phyloP scores from a whole-genome alignment of 1,140 invertebrate species.

The Drosophila carrolli region DNA sequence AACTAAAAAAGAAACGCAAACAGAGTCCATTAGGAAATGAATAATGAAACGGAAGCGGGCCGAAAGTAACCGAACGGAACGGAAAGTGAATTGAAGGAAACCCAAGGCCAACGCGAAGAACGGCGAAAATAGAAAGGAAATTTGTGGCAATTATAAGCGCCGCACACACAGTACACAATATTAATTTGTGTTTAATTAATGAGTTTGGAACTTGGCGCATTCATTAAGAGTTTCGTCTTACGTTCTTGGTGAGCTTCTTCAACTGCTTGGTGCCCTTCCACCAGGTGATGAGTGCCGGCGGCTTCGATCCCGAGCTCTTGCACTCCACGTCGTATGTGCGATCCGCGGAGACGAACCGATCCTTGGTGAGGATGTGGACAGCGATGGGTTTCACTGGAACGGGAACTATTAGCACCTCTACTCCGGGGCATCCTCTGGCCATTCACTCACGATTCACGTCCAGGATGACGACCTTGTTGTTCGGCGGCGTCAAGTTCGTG shows the following conservation, averaged over 20 bases:
- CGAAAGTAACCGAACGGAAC: conserved; percentile 30
- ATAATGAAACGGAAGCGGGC: conserved; percentile 66
- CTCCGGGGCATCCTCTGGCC: not conserved
- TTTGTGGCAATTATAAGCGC: conserved; percentile 71
- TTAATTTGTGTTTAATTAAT: conserved; percentile 70
- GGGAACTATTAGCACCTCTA: not conserved
- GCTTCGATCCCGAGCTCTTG: conserved; percentile 91
- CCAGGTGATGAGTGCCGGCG: conserved; percentile 93
- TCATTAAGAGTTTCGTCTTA: conserved; percentile 86
- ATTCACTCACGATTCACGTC: conserved; percentile 93
- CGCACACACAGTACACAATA: conserved; percentile 64
- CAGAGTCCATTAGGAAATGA: conserved; percentile 81
- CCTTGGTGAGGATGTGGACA: conserved; percentile 92
- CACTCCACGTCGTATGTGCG: conserved; percentile 93
- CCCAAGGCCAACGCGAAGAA: conserved; percentile 34
- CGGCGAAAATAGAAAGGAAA: conserved; percentile 61
- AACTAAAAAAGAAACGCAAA: conserved; percentile 87
- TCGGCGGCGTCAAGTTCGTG: conserved; percentile 91
- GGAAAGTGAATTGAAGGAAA: conserved; percentile 11
- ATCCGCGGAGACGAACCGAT: conserved; percentile 91
- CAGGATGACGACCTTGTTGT: conserved; percentile 90
- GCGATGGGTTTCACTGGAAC: conserved; percentile 91
- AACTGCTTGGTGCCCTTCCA: conserved; percentile 93
- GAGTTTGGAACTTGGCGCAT: conserved; percentile 52
- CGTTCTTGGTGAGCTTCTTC: conserved; percentile 91